phyloP scores from a whole-genome alignment of 2,888 invertebrate species.

The Iselma pallidipennis region DNA sequence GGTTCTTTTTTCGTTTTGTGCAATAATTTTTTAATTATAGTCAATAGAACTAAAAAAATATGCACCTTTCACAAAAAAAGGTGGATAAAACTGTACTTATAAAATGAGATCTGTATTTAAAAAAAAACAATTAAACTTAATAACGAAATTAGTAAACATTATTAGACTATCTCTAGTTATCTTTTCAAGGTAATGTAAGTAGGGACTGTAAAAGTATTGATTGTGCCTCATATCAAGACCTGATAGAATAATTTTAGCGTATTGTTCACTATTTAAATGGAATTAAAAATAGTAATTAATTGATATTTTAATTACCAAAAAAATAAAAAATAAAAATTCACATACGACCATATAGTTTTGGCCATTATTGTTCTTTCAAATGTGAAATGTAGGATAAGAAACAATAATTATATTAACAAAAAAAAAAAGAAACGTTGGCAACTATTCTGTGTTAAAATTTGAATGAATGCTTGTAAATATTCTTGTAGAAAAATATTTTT shows the following conservation, averaged over 20 bases:
- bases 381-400: not conserved
- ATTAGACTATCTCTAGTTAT: not conserved
- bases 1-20: too few relatives aligned
- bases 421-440: conserved; percentile 1
- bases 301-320: too few relatives aligned
- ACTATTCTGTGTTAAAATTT: conserved; percentile 16
- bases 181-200: not conserved
- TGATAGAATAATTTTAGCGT: conserved; percentile 31
- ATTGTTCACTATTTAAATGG: conserved; percentile 18
- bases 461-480: conserved; percentile 27
- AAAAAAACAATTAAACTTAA: not conserved
- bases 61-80: not conserved
- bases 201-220: conserved; percentile 31
- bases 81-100: not conserved
- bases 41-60: not conserved
- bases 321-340: not conserved
- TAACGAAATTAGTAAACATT: not conserved
- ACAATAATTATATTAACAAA: conserved; percentile 1
- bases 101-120: not conserved
- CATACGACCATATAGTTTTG: conserved; percentile 5
- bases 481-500: conserved; percentile 51
- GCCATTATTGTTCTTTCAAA: not conserved
- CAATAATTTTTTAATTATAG: not conserved
- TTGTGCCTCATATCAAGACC: conserved; percentile 39
- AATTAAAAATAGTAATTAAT: not conserved